phyloP scores from a whole-genome alignment of 2,888 invertebrate species.

The Polydrusus pterygomalis region DNA sequence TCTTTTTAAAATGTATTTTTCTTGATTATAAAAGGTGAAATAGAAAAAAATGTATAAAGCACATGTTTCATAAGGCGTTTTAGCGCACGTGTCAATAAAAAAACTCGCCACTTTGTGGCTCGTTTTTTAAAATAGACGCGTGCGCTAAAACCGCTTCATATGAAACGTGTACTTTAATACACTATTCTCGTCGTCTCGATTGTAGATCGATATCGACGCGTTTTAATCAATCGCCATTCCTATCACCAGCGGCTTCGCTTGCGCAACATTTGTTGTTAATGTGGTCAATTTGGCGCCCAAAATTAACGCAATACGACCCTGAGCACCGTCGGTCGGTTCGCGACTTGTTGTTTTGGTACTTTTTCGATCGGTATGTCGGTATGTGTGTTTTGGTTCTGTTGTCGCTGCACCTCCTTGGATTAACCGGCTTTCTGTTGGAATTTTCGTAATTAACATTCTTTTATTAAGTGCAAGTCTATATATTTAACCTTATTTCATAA shows the following conservation, averaged over 20 bases:
- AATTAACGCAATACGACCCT: slow-evolving; percentile 56
- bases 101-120: no score
- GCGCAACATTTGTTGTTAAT: slow-evolving; percentile 32
- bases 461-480: not conserved
- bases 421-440: slow-evolving; percentile 39
- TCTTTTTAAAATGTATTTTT: no score
- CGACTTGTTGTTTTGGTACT: slow-evolving; percentile 47
- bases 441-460: slow-evolving; percentile 51
- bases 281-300: slow-evolving; percentile 42
- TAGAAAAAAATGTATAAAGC: no score
- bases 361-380: slow-evolving; percentile 41
- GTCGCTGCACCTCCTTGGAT: slow-evolving; percentile 34
- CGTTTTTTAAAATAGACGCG: no score
- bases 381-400: slow-evolving; percentile 15
- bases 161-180: no score
- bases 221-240: no score
- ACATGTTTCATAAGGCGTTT: no score
- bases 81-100: no score
- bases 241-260: not conserved
- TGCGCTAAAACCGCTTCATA: no score
- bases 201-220: no score
- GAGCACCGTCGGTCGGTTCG: slow-evolving; percentile 30
- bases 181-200: no score
- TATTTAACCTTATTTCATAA: slow-evolving; percentile 1
- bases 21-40: no score